A percentile compares a stretch with the other conserved stretches of the same genome.
Evolutionary conservation across 2,888 invertebrate genomes (phyloP).

Genomic region (Furcula furcula): DNA sequence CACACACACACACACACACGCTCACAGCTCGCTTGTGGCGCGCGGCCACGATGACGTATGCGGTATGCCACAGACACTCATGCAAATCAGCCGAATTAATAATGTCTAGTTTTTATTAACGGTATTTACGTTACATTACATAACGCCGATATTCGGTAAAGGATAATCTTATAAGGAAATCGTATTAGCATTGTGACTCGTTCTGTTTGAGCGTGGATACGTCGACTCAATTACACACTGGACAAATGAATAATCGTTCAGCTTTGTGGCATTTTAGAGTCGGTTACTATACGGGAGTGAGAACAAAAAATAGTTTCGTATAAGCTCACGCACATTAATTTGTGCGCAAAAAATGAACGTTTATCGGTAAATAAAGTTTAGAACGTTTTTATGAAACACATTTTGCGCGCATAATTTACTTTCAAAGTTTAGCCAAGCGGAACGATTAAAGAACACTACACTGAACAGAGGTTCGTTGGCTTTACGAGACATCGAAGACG

Average conservation of each 20-base stretch:
- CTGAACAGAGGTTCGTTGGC: slow-evolving; percentile 17
- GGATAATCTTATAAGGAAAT: slow-evolving; percentile 4
- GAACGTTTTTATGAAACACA: slow-evolving; percentile 3
- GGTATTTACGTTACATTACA: slow-evolving; percentile 9
- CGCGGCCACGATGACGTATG: slow-evolving; percentile 7
- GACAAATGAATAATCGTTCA: no score
- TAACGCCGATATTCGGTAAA: slow-evolving; percentile 8
- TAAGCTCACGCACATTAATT: no score
- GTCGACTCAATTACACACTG: no score
- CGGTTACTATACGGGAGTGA: no score
- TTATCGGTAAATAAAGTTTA: not conserved
- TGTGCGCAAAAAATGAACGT: no score
- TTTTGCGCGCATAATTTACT: slow-evolving; percentile 5
- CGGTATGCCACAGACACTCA: slow-evolving; percentile 33
- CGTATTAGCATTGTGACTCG: slow-evolving; percentile 4
- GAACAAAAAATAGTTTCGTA: no score
- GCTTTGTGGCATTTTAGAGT: no score
- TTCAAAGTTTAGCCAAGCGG: slow-evolving; percentile 15
- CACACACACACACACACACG: slow-evolving; percentile 11
- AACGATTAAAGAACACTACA: slow-evolving; percentile 7
- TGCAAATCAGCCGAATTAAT: slow-evolving; percentile 34
- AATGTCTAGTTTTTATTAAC: slow-evolving; percentile 42
- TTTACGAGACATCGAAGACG: slow-evolving; percentile 19
- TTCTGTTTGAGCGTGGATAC: not conserved
- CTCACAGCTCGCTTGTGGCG: no score